Evolutionary conservation across 2,888 invertebrate genomes (phyloP), one percentile per base, ranked within the genome.

Genomic region (Drosophila melanocephala): DNA sequence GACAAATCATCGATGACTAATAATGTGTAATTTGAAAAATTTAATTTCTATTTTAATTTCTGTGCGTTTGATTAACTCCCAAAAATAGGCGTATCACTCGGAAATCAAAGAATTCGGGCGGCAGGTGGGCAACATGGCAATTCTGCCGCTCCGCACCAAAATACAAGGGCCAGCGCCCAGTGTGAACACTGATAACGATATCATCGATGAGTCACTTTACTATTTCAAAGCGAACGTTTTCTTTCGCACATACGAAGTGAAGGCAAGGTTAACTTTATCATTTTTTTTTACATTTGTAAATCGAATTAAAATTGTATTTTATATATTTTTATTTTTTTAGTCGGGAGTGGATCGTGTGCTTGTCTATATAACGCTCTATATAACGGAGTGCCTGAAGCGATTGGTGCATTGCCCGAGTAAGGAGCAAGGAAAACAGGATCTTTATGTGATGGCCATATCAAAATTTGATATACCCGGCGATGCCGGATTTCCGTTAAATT

Each of bases 181-280:
- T 62, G 94, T 94, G 19, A 95, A 94, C 72, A 95, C 95, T 63
- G 97, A 97, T 55, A 95, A 95, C 82, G 99, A 99, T 94, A 97
- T 99, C 79, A 97, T 99, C 84, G 99, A 99, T 94, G 99, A 99
- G 95, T 98, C 99, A 62, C 95, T 99, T 39, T 97, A 97, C 92
- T 99, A 96, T 94, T 99, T 99, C 94, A 99, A 99, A 94, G 99
- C 99, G 1, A 99, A 99, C 94, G 99, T 99, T 0, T 99, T 99
- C 94, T 99, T 99, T 93, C 96, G 99, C 84, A 99, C 98, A 37
- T 99, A 99, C 94, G 99, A 99, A 95, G 98, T 99, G 75, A 99
- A 99, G 96, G 98, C 97, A 94, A 35, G 63, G 95, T 39, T 9
- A 5, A 26, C 47, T 47, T 39, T 39, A 14, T 42, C 19, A 0